phyloP scores from a whole-genome alignment of 2,113 vertebrate species.

The Paralichthys olivaceus region DNA sequence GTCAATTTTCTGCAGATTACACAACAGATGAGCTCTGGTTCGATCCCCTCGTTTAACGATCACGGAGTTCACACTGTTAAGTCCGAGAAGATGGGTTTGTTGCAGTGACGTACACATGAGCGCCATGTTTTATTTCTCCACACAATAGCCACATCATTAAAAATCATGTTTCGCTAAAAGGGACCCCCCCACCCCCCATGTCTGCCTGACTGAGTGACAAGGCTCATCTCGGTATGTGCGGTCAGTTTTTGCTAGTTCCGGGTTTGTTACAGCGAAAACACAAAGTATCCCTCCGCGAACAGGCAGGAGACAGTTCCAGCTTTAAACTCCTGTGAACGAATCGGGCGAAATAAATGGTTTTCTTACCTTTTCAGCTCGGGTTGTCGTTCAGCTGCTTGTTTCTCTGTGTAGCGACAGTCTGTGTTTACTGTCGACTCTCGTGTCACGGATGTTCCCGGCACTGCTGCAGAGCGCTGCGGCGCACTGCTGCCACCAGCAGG shows the following conservation, averaged over 20 bases:
- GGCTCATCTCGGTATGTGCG: not conserved
- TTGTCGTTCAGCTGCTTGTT: not conserved
- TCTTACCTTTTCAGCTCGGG: constrained; percentile 44
- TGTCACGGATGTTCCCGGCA: not conserved
- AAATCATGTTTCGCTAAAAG: too few species aligned
- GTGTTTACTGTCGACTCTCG: constrained; percentile 50
- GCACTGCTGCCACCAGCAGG: constrained; percentile 56
- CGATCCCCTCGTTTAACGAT: not conserved
- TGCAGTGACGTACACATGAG: too few species aligned
- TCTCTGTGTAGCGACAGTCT: not conserved
- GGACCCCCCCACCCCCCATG: not conserved
- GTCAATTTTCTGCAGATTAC: not conserved
- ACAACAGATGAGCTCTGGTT: not conserved
- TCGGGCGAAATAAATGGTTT: fast-evolving
- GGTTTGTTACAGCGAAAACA: not conserved
- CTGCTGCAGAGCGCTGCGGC: not conserved
- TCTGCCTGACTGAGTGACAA: not conserved
- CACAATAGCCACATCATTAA: too few species aligned
- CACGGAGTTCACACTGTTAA: not conserved
- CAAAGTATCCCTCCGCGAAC: not conserved
- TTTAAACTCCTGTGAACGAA: fast-evolving
- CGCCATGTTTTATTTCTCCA: too few species aligned
- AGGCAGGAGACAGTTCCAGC: not conserved
- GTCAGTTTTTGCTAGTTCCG: not conserved
- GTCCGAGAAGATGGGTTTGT: not conserved